These are phyloP conservation scores for Clinocottus analis DNA, from an alignment of 2,113 vertebrate genomes.

Conservation along the genomic window DNA sequence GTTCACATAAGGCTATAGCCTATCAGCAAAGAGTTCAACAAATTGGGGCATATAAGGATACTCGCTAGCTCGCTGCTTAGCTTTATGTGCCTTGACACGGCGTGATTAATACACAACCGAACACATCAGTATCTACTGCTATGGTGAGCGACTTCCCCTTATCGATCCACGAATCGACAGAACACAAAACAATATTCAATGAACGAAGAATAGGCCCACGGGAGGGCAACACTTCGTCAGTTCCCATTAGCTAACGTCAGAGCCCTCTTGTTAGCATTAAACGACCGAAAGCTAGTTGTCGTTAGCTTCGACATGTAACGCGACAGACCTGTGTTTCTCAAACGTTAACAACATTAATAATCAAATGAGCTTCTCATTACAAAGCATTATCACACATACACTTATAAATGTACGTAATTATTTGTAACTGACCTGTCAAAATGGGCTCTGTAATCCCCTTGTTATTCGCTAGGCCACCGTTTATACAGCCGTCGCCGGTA, in stretches of 20 bases:
- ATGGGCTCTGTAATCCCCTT: constrained; percentile 75
- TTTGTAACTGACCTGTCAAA: constrained; percentile 77
- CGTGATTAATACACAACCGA: background rate
- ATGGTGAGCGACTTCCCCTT: rapidly evolving
- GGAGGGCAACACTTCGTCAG: background rate
- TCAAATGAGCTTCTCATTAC: background rate
- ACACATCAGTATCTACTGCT: background rate
- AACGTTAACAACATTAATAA: background rate
- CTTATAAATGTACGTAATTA: background rate
- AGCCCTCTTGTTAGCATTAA: constrained; percentile 44
- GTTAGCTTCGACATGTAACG: constrained; percentile 42
- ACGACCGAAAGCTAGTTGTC: constrained; percentile 20
- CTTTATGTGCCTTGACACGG: constrained; percentile 20
- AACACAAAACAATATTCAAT: background rate
- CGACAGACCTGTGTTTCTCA: background rate
- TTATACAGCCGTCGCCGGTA: constrained; percentile 78
- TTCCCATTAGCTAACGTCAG: constrained; percentile 43
- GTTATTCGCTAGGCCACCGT: constrained; percentile 74
- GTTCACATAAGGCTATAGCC: background rate
- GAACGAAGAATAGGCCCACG: background rate
- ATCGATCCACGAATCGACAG: background rate
- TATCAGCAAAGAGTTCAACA: constrained; percentile 13
- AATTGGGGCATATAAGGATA: constrained; percentile 51
- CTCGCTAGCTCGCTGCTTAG: constrained; percentile 54
- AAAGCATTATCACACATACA: background rate